phyloP scores from a whole-genome alignment of 2,797 vertebrate genomes.

The Monodelphis domestica region DNA sequence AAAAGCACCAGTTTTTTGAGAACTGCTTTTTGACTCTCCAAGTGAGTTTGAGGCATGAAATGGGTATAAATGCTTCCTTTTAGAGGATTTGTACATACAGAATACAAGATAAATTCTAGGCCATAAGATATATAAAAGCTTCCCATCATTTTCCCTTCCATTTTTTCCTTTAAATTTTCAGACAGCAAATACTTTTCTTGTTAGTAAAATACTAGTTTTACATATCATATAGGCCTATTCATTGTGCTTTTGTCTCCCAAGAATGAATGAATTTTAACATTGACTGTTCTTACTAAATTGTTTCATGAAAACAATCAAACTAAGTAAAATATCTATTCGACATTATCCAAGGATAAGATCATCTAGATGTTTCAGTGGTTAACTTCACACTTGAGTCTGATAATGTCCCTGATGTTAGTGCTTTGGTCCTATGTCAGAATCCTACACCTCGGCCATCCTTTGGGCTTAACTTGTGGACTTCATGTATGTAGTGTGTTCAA shows the following conservation, averaged over 20 bases:
- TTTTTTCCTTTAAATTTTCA: conserved; percentile 13
- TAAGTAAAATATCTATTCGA: background rate
- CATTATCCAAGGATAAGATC: conserved; percentile 31
- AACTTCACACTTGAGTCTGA: conserved; percentile 42
- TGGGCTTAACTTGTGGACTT: background rate
- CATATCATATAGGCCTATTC: conserved; percentile 5
- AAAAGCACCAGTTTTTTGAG: conserved; percentile 23
- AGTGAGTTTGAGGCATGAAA: conserved; percentile 38
- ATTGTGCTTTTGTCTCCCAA: conserved; percentile 37
- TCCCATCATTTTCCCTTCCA: conserved; percentile 9
- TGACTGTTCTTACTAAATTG: conserved; percentile 47
- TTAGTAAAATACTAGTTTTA: background rate
- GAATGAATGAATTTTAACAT: conserved; percentile 15
- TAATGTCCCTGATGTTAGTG: conserved; percentile 12
- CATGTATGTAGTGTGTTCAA: background rate
- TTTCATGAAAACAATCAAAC: conserved; percentile 39
- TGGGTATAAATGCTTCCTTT: background rate
- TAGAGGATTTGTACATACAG: conserved; percentile 39
- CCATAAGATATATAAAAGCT: conserved; percentile 31
- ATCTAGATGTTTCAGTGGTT: conserved; percentile 30
- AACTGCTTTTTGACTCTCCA: conserved; percentile 42
- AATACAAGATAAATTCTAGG: background rate
- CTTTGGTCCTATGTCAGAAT: background rate
- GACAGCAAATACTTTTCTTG: conserved; percentile 48
- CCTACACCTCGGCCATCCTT: background rate